A percentile compares a stretch with the other conserved stretches of the same genome.
Evolutionary conservation across 2,113 vertebrate genomes (phyloP).

Genomic region (Pterocles orientalis): DNA sequence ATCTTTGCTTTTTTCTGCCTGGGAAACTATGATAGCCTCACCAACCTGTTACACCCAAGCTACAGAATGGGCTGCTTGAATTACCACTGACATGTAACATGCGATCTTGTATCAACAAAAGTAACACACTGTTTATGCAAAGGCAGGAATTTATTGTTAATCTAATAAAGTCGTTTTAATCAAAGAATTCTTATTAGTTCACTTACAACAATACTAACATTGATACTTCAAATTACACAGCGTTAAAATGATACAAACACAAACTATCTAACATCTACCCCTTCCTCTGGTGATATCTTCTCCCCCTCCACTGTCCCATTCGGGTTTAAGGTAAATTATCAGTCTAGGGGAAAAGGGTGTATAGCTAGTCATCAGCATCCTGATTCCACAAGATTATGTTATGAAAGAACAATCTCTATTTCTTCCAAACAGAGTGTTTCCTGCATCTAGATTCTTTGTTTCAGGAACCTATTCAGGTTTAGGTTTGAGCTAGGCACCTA

Average conservation of each 20-base stretch:
- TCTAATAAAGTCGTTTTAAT: not conserved
- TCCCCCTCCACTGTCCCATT: fast-evolving
- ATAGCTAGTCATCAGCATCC: not conserved
- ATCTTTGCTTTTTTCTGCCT: not conserved
- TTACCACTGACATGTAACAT: not conserved
- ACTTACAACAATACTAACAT: not conserved
- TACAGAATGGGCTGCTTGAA: not conserved
- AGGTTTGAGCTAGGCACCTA: not conserved
- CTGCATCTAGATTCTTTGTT: not conserved
- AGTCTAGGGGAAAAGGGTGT: not conserved
- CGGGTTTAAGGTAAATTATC: not conserved
- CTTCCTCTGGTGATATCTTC: not conserved
- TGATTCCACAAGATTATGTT: not conserved
- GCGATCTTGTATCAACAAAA: not conserved
- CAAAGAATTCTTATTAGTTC: not conserved
- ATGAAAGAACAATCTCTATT: not conserved
- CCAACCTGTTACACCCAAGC: not conserved
- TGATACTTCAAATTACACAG: not conserved
- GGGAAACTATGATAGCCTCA: not conserved
- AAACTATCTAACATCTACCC: not conserved
- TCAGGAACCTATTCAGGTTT: not conserved
- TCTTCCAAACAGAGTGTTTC: not conserved
- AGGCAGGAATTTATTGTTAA: not conserved
- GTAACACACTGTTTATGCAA: not conserved
- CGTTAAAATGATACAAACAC: not conserved